Percentiles rank a stretch among this genome's conserved stretches.
Evolutionary conservation across 2,113 vertebrate genomes (phyloP).

Genomic region (Pristiophorus japonicus): DNA sequence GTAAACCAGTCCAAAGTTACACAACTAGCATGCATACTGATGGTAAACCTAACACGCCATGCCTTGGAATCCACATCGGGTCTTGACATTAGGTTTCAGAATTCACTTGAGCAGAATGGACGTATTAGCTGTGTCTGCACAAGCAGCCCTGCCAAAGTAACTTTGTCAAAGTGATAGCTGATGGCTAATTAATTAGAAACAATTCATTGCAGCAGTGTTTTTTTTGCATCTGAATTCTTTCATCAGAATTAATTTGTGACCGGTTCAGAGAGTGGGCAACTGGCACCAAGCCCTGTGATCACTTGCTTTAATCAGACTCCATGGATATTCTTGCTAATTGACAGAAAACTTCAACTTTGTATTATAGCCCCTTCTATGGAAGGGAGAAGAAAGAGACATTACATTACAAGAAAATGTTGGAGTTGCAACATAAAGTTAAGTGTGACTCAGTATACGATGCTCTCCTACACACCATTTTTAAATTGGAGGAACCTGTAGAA

Average conservation of each 20-base stretch:
- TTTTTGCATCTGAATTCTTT: conserved; percentile 28
- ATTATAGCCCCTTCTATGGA: neutral
- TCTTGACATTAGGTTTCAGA: neutral
- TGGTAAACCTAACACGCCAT: neutral
- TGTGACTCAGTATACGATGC: neutral
- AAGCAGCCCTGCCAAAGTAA: neutral
- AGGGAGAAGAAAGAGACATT: neutral
- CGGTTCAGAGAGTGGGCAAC: neutral
- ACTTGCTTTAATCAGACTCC: conserved; percentile 18
- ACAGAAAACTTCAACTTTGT: neutral
- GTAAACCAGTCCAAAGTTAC: neutral
- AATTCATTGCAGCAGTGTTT: neutral
- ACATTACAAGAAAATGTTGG: neutral
- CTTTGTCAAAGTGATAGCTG: conserved; percentile 9
- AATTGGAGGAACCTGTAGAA: neutral
- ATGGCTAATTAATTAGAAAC: conserved; percentile 10
- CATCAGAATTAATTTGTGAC: neutral
- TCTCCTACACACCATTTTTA: neutral
- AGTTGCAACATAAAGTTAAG: neutral
- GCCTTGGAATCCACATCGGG: neutral
- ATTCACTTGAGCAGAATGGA: neutral
- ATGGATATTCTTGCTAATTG: neutral
- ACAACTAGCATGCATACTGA: neutral
- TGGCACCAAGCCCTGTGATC: neutral
- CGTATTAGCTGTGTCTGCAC: neutral